phyloP scores from a whole-genome alignment of 2,888 invertebrate species.

The Cybosia mesomella region DNA sequence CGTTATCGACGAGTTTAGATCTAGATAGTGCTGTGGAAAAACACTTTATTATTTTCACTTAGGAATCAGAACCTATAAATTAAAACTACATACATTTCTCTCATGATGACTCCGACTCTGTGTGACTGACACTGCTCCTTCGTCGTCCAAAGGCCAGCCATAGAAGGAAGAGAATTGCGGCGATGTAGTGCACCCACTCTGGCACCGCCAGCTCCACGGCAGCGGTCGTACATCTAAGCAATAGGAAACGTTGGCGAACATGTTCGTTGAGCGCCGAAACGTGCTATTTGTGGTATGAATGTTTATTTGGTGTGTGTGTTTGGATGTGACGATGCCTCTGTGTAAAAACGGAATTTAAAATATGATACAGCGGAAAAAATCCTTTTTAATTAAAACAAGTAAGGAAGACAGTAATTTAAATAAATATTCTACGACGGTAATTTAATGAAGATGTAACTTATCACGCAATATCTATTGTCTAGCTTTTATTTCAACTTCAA shows the following conservation, averaged over 20 bases:
- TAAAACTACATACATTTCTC: slow-evolving; percentile 62
- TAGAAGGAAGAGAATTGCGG: slow-evolving; percentile 76
- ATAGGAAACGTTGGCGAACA: slow-evolving; percentile 50
- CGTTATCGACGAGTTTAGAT: not conserved
- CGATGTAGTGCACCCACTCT: slow-evolving; percentile 81
- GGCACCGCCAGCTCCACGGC: slow-evolving; percentile 81
- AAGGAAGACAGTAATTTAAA: not conserved
- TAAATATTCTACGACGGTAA: too few relatives aligned
- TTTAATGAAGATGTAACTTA: not conserved
- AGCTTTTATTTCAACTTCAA: not conserved
- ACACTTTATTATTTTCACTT: not conserved
- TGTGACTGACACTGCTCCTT: slow-evolving; percentile 66
- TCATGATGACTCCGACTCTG: slow-evolving; percentile 67
- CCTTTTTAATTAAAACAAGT: too few relatives aligned
- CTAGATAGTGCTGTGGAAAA: not conserved
- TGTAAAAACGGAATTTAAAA: not conserved
- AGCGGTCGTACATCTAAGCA: slow-evolving; percentile 81
- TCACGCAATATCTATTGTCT: not conserved
- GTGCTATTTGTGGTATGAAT: slow-evolving; percentile 65
- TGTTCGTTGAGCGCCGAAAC: slow-evolving; percentile 32
- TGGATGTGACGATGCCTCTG: not conserved
- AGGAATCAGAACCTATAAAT: slow-evolving; percentile 6
- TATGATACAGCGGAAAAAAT: not conserved
- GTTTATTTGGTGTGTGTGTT: slow-evolving; percentile 6
- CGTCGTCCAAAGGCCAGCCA: slow-evolving; percentile 77